These are phyloP conservation scores for Cephus runcator DNA, from an alignment of 2,888 invertebrate species.

Conservation along the genomic window DNA sequence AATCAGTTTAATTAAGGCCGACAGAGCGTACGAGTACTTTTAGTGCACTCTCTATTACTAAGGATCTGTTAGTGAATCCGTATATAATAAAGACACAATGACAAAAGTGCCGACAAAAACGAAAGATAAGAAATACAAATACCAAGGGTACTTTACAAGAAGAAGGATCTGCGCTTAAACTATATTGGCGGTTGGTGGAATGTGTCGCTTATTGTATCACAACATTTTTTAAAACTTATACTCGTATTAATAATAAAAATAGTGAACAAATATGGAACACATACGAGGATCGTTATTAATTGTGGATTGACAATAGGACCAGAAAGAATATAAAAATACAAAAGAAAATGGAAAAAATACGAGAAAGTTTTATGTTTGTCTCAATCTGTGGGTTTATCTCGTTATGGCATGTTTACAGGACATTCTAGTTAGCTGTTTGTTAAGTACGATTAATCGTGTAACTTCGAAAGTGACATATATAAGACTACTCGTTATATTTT, in stretches of 20 bases:
- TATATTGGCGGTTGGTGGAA: not conserved
- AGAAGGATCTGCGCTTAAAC: not conserved
- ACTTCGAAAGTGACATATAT: not conserved
- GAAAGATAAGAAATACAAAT: not conserved
- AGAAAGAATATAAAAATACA: not conserved
- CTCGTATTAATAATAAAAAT: not conserved
- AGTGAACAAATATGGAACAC: not conserved
- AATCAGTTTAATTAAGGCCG: not conserved
- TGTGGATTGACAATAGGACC: not conserved
- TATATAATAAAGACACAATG: not conserved
- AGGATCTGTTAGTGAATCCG: not conserved
- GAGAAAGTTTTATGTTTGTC: slow-evolving; percentile 4
- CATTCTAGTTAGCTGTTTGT: not conserved
- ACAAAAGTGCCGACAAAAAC: not conserved
- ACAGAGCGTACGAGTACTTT: not conserved
- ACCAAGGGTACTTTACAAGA: not conserved
- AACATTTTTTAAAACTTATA: not conserved
- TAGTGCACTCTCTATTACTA: not conserved
- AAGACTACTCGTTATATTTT: not conserved
- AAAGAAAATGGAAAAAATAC: not conserved
- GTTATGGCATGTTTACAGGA: slow-evolving; percentile 27
- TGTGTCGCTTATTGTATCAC: not conserved
- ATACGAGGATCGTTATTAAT: not conserved
- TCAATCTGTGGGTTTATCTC: slow-evolving; percentile 16
- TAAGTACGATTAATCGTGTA: not conserved